Evolutionary conservation across 2,888 invertebrate species (phyloP), one percentile per base, ranked within the genome.

Genomic region (Altica lythri): DNA sequence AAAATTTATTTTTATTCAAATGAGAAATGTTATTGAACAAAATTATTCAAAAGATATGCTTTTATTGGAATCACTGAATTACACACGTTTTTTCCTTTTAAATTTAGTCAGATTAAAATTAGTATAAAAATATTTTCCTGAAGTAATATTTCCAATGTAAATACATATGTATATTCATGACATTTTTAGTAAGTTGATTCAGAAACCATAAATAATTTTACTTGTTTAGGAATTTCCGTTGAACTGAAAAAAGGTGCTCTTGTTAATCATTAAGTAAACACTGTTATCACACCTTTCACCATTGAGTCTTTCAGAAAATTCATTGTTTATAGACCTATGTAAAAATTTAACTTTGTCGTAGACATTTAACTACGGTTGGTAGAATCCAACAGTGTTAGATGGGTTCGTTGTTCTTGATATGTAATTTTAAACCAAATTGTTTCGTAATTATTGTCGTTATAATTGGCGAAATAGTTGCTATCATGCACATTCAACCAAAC

Each of bases 221-320:
- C n/a, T n/a, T n/a, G n/a, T 27, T 27, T 27, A 27, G n/a, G n/a
- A n/a, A 9, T 27, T 27, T 2, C 8, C 27, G 2, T 2, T 27
- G 4, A 27, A 27, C 8, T n/a, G 8, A 27, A 27, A 27, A 5
- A 27, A 2, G 27, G 4, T n/a, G 10, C 34, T 9, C 34, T 34
- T 34, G 34, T 5, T 34, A 16, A 34, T 34, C 34, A 34, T n/a
- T 16, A 34, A 14, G 34, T 34, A 34, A 34, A 34, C 34, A 30
- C 13, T 13, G 30, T 34, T 34, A 34, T 34, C 16, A 34, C 34
- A 34, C 34, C 30, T 30, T 30, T 30, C 30, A 30, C 30, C 27
- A 30, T 8, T 12, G 9, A 14, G 16, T 4, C 14, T 30, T 34
- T 34, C 34, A 34, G 13, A 34, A 34, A 16, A 34, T 34, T 2